phyloP scores from a whole-genome alignment of 2,113 vertebrate genomes.

The Perca fluviatilis region DNA sequence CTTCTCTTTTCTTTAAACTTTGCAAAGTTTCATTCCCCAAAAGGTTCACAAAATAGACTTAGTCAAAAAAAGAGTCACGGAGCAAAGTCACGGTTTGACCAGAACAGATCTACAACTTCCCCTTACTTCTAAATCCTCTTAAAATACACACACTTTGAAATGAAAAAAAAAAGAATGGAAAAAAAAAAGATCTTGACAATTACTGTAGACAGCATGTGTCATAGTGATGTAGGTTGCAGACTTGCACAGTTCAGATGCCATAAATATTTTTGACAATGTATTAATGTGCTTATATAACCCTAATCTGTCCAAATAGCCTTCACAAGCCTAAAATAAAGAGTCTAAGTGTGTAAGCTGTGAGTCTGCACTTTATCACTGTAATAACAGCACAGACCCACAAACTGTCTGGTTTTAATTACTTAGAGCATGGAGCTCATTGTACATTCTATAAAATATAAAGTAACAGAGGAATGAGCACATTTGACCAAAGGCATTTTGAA shows the following conservation, averaged over 20 bases:
- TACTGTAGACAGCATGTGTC: slow-evolving; percentile 21
- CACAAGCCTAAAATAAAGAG: slow-evolving; percentile 26
- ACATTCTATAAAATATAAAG: neutral
- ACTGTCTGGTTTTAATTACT: slow-evolving; percentile 4
- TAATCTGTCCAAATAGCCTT: slow-evolving; percentile 42
- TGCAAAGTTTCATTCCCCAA: neutral
- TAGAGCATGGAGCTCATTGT: neutral
- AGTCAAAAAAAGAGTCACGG: neutral
- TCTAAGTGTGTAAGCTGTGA: slow-evolving; percentile 29
- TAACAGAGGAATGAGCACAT: slow-evolving; percentile 1
- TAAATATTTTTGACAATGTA: slow-evolving; percentile 42
- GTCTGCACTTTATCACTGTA: slow-evolving; percentile 32
- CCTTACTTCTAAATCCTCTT: slow-evolving; percentile 24
- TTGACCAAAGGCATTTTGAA: neutral
- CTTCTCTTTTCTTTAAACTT: neutral
- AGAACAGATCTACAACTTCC: slow-evolving; percentile 26
- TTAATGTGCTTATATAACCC: slow-evolving; percentile 40
- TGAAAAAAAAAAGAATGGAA: slow-evolving; percentile 15
- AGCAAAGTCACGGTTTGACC: slow-evolving; percentile 23
- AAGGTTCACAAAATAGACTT: slow-evolving; percentile 28
- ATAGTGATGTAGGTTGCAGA: slow-evolving; percentile 37
- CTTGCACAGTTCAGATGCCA: slow-evolving; percentile 44
- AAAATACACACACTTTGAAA: slow-evolving; percentile 56
- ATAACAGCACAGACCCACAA: slow-evolving; percentile 23
- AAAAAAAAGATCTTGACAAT: slow-evolving; percentile 25